These are phyloP conservation scores for Heliconius hortense DNA, from an alignment of 2,888 invertebrate species.

Conservation along the genomic window DNA sequence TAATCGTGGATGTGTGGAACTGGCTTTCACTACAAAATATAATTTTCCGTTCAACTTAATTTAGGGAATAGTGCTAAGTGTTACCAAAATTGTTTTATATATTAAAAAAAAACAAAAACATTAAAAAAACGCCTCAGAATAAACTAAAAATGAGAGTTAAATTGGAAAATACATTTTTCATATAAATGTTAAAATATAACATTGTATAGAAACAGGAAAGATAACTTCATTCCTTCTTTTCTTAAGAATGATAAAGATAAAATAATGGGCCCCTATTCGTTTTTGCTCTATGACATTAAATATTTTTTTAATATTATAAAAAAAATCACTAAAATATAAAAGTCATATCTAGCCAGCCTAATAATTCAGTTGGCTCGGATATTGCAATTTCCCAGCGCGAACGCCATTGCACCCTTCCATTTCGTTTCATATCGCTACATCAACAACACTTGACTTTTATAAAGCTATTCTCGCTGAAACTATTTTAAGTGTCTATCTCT, in stretches of 20 bases:
- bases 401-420: constrained; percentile 64
- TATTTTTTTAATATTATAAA: background rate
- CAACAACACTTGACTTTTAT: constrained; percentile 60
- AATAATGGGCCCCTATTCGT: background rate
- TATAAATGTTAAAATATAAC: background rate
- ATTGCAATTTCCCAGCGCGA: constrained; percentile 73
- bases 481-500: constrained; percentile 28
- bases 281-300: background rate
- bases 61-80: background rate
- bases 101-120: too few species aligned
- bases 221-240: background rate
- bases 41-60: too few species aligned
- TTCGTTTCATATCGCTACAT: constrained; percentile 60
- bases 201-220: too few species aligned
- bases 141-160: too few species aligned
- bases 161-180: too few species aligned
- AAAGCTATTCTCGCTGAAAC: constrained; percentile 41
- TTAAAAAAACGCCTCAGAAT: too few species aligned
- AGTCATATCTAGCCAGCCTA: constrained; percentile 18
- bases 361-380: constrained; percentile 51
- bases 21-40: too few species aligned
- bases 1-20: too few species aligned
- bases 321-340: background rate
- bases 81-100: background rate
- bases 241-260: background rate